Base-by-base conservation (phyloP, 2,797 vertebrate species). In the Characodon lateralis region DNA sequence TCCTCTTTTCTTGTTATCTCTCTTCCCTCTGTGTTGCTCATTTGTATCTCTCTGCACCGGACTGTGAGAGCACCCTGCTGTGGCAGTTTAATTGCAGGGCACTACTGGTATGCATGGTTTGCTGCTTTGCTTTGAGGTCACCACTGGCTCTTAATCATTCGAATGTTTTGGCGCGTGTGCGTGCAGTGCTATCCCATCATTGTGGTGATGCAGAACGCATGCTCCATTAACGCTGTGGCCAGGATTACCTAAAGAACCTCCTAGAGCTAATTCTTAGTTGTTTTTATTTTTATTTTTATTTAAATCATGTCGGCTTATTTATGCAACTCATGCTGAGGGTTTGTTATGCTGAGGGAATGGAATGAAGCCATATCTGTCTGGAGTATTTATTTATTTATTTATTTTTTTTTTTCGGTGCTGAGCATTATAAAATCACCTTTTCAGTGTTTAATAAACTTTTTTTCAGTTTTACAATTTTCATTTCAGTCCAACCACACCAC, bases 191-290 rank as follows among this genome's bases (percentile, higher is more conserved):
- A 86, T 83, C 80, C 87, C 82, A 83, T 91, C 88, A 85, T 85
- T 74, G 41, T 88, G 90, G 82, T 90, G 71, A 89, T 91, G 91
- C 93, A 78, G 78, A 89, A 86, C 35, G 94, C 95, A 96, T 95
- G 95, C 83, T 89, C 85, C 90, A 92, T 93, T 85, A 74, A 70
- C 18, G 88, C 93, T 89, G 90, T 84, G 89, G 90, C 90, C 86
- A 91, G 90, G 91, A 94, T 93, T 93, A 92, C 91, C 89, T 89
- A 93, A 94, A 94, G 92, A 95, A 95, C 94, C 93, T 94, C 92
- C 90, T 92, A 87, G 72, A 89, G 89, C 92, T 90, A 83, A 89
- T 91, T 90, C 61, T 26, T 43, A 69, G 66, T n/a, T 46, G 66
- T 24, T 69, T 43, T 46, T 73, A 78, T 88, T 77, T n/a, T n/a